These are phyloP conservation scores for Pangasianodon hypophthalmus DNA, from an alignment of 2,113 vertebrate genomes.

Conservation along the genomic window DNA sequence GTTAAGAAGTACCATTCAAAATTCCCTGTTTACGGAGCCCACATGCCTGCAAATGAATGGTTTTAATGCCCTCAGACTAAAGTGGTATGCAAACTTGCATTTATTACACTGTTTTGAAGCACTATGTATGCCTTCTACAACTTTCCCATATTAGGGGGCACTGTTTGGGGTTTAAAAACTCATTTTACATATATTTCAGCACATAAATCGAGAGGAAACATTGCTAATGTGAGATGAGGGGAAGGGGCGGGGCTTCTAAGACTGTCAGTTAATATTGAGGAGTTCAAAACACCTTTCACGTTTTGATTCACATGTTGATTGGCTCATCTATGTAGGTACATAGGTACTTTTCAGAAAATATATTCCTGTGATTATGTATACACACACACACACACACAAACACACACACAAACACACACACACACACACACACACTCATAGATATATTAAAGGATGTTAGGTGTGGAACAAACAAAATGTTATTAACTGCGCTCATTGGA, in stretches of 20 bases:
- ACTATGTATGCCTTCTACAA: background rate
- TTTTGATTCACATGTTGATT: background rate
- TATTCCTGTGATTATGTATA: background rate
- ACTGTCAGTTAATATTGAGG: background rate
- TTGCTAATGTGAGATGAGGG: background rate
- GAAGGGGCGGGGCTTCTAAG: background rate
- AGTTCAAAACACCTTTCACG: background rate
- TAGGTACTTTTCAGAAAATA: background rate
- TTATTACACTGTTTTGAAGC: background rate
- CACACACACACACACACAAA: background rate
- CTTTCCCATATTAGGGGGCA: background rate
- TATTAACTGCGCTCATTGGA: background rate
- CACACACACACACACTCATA: background rate
- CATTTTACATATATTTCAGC: background rate
- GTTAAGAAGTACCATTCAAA: background rate
- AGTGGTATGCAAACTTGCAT: background rate
- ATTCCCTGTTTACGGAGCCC: background rate
- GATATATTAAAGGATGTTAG: background rate
- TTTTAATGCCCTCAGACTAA: background rate
- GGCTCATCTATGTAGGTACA: background rate
- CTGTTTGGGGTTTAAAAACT: background rate
- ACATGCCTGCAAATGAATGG: background rate
- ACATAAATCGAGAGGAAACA: background rate
- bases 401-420: conserved; percentile 8
- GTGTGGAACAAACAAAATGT: too few relatives aligned